Evolutionary conservation across 2,113 vertebrate genomes (phyloP), one percentile per base, ranked within the genome.

Genomic region (Jaculus jaculus): DNA sequence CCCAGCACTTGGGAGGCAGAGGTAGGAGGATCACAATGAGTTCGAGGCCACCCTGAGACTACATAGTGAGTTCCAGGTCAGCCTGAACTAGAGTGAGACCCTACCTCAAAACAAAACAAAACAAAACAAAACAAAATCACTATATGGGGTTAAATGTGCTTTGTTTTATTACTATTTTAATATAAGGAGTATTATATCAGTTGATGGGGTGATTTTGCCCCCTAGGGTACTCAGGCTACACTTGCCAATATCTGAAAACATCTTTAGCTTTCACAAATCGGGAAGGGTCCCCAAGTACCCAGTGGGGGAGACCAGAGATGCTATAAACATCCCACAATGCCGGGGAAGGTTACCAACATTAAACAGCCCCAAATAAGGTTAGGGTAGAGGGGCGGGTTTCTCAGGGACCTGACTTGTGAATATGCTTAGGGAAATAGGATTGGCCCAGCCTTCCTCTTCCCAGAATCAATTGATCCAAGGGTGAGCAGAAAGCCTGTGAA

Each of bases 261-360:
- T 23, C 71, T 47, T 54, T n/a, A 32, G 28, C 17, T 39, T 5
- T 61, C 66, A 39, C 26, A 73, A 73, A 37, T 13, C 13, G n/a
- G 16, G 66, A 13, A 28, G 30, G 21, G 12, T 7, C 32, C 78
- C 1, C 21, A 1, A 16, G 77, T 51, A 3, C 13, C 4, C 20
- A 2, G 3, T 47, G 61, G 60, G 11, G 20, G 61, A 71, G 65
- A n/a, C 26, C 58, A 7, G 63, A 54, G 54, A 16, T 5, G n/a
- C 23, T 71, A 11, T 3, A 21, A 30, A 42, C 0, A 23, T 3
- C 4, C 28, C 5, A 6, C 0, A 24, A n/a, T 11, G 16, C 51
- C 37, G 1, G 11, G 32, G 6, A 10, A 26, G 13, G 15, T 13
- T 5, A 28, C 7, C 26, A 28, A 24, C 5, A 2, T 24, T 28